Conservation (phyloP, 2,113 vertebrate genomes). For the Entelurus aequoreus region DNA sequence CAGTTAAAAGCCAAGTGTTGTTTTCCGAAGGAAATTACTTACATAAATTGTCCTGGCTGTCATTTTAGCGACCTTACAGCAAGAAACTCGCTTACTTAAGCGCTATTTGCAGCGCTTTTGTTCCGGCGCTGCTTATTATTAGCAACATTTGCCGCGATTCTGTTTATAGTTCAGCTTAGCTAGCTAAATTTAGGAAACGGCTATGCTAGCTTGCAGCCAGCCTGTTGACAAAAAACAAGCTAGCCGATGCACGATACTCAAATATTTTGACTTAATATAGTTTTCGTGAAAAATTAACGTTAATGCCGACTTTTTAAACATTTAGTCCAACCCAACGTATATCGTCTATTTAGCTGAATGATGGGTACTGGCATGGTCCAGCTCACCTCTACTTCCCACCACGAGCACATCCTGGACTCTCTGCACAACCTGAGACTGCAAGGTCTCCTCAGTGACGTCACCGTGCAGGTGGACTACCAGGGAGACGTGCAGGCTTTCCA, state of each 20-base stretch:
- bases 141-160: neutral
- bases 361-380: slow-evolving; percentile 81
- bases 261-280: neutral
- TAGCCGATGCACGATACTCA: too few species aligned
- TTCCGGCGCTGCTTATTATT: neutral
- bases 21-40: slow-evolving; percentile 60
- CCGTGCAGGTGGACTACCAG: slow-evolving; percentile 83
- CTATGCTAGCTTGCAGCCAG: slow-evolving; percentile 6
- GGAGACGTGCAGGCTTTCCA: slow-evolving; percentile 82
- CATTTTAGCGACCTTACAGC: slow-evolving; percentile 80
- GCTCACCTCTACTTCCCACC: slow-evolving; percentile 80
- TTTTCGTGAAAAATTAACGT: neutral
- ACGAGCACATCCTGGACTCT: slow-evolving; percentile 78
- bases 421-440: slow-evolving; percentile 84
- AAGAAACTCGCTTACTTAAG: slow-evolving; percentile 54
- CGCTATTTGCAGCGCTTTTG: neutral
- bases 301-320: neutral
- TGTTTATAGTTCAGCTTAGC: neutral
- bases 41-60: slow-evolving; percentile 65
- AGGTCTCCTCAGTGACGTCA: slow-evolving; percentile 86
- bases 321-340: neutral
- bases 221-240: neutral
- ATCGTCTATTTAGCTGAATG: slow-evolving; percentile 32
- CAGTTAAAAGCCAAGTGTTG: neutral
- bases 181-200: neutral